phyloP scores from a whole-genome alignment of 2,888 invertebrate genomes.

The Uloborus plumipes region DNA sequence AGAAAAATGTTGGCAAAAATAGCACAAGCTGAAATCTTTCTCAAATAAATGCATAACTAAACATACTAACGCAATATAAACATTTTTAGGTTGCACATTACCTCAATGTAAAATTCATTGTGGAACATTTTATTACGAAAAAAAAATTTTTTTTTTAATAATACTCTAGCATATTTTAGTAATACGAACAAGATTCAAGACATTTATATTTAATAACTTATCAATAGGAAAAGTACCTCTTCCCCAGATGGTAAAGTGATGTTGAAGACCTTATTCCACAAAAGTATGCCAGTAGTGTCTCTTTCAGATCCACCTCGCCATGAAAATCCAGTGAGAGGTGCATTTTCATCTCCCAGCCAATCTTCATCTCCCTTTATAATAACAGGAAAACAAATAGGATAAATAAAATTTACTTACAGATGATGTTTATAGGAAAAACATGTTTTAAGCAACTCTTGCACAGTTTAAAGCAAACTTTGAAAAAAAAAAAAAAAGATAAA shows the following conservation, averaged over 20 bases:
- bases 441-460: no score
- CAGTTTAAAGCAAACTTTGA: no score
- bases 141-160: no score
- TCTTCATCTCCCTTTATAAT: conserved; percentile 35
- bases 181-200: no score
- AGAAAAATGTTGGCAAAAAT: not conserved
- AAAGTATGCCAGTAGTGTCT: conserved; percentile 63
- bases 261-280: conserved; percentile 64
- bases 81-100: not conserved
- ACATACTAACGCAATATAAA: not conserved
- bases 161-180: no score
- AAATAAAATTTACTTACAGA: not conserved
- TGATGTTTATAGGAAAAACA: no score
- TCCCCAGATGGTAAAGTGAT: conserved; percentile 65
- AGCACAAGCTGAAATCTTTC: conserved; percentile 6
- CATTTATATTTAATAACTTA: not conserved
- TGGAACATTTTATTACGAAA: no score
- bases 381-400: not conserved
- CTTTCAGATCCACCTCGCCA: conserved; percentile 63
- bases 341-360: conserved; percentile 49
- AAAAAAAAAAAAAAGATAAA: no score
- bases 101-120: no score
- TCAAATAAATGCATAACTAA: not conserved
- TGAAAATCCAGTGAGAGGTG: conserved; percentile 58
- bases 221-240: conserved; percentile 62